Evolutionary conservation across 64 coral and sea anemone species (phyloP).

Genomic region (Catalaphyllia jardinei): DNA sequence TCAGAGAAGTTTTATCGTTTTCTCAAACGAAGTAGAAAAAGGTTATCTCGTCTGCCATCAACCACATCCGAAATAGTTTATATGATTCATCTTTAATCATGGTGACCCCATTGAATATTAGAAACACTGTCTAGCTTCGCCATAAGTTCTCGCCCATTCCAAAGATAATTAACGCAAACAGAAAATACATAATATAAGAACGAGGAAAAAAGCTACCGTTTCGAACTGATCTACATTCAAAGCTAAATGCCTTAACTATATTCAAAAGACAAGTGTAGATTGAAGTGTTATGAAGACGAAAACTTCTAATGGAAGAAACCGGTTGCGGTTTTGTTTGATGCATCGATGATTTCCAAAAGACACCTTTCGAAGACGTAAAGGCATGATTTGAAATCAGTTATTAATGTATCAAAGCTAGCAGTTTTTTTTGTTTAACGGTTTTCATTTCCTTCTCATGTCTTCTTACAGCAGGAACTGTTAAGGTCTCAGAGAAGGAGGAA

Average conservation of each 20-base stretch:
- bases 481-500: conserved; percentile 11
- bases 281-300: too few species aligned
- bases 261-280: not conserved
- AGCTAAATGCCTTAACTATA: not conserved
- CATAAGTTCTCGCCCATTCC: not conserved
- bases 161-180: not conserved
- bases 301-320: not conserved
- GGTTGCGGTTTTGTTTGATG: conserved; percentile 25
- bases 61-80: conserved; percentile 43
- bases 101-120: not conserved
- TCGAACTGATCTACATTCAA: not conserved
- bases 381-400: not conserved
- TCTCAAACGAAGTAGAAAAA: not conserved
- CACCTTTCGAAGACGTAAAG: not conserved
- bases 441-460: not conserved
- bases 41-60: conserved; percentile 31
- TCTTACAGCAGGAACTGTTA: not conserved
- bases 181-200: not conserved
- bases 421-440: too few species aligned
- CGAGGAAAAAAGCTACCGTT: not conserved
- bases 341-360: conserved; percentile 2
- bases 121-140: not conserved
- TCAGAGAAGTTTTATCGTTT: not conserved
- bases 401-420: not conserved
- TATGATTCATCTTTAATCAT: conserved; percentile 51